phyloP scores from a whole-genome alignment of 2,888 invertebrate species.

The Mesopsocus fuscifrons region DNA sequence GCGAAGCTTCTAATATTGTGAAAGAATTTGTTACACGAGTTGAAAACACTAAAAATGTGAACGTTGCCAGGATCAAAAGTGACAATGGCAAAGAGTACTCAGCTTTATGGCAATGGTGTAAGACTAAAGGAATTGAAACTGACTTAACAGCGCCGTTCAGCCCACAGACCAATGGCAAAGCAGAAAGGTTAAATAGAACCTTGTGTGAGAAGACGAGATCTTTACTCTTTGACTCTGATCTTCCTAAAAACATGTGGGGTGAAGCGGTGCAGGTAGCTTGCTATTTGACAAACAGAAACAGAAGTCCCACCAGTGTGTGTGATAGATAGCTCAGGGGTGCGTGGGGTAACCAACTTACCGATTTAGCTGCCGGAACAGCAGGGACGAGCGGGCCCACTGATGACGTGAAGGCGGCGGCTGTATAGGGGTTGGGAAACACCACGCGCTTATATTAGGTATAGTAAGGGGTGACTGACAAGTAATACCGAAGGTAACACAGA shows the following conservation, averaged over 20 bases:
- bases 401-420: too few relatives aligned
- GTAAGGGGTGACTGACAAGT: too few relatives aligned
- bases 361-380: too few relatives aligned
- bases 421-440: too few relatives aligned
- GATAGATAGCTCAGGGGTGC: too few relatives aligned
- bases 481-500: too few relatives aligned
- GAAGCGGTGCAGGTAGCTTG: slow-evolving; percentile 2
- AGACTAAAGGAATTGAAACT: background rate
- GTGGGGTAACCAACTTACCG: too few relatives aligned
- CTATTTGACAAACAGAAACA: slow-evolving; percentile 4
- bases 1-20: background rate
- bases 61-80: background rate
- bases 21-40: background rate
- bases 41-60: background rate
- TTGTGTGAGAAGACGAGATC: slow-evolving; percentile 16
- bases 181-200: slow-evolving; percentile 16
- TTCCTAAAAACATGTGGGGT: slow-evolving; percentile 3
- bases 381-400: too few relatives aligned
- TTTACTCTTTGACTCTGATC: slow-evolving; percentile 12
- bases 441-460: too few relatives aligned
- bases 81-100: slow-evolving; percentile 1
- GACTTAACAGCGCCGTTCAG: background rate
- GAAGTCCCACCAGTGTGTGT: slow-evolving; percentile 10
- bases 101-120: background rate
- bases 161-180: slow-evolving; percentile 18